These are phyloP conservation scores for Megaceryle torquata DNA, from an alignment of 2,113 vertebrate species.

Conservation along the genomic window DNA sequence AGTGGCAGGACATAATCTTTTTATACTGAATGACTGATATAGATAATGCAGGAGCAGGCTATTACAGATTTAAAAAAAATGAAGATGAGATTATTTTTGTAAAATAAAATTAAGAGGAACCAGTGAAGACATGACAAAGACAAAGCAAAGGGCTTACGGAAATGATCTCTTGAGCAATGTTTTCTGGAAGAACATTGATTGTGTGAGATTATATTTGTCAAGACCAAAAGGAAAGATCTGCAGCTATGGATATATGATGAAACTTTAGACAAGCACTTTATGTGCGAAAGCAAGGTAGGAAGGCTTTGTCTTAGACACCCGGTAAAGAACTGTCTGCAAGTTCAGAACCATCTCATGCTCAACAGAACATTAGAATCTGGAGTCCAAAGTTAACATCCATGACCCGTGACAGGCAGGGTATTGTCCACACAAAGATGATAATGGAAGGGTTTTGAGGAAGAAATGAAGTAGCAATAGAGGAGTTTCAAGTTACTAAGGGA, in stretches of 20 bases:
- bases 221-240: neutral
- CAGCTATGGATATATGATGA: neutral
- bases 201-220: neutral
- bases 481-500: neutral
- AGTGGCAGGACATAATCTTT: neutral
- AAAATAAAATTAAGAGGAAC: neutral
- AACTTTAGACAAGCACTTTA: neutral
- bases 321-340: neutral
- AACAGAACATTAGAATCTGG: neutral
- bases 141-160: neutral
- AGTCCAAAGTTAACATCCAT: neutral
- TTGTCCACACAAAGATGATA: neutral
- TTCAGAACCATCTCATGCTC: neutral
- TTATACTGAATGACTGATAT: neutral
- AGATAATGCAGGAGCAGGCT: neutral
- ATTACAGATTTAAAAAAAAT: neutral
- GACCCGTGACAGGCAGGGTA: neutral
- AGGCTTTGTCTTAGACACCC: neutral
- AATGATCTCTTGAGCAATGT: neutral
- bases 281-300: neutral
- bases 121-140: neutral
- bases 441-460: neutral
- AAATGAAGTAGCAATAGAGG: neutral
- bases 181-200: conserved; percentile 18
- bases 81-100: neutral